Base-by-base conservation (phyloP, 2,888 invertebrate genomes). In the Andrena chrysosceles region DNA sequence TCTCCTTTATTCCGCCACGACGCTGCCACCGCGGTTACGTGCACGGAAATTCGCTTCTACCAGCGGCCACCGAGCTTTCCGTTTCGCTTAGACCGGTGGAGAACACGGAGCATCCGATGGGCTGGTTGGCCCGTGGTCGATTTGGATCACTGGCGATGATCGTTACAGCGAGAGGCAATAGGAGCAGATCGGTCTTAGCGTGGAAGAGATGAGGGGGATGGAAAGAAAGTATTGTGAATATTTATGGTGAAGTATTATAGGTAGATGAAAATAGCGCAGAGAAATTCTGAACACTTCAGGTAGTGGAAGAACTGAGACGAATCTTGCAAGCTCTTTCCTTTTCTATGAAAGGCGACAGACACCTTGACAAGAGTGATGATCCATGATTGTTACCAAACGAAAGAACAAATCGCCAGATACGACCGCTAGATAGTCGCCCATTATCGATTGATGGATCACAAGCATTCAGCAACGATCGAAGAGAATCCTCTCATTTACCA, bases 391-490 rank as follows among this genome's bases (percentile, higher is more conserved):
- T 62, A 20, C 54, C 60, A 62, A 62, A 62, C 67, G 48, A 54
- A 62, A 31, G 52, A 62, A 62, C 77, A 78, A 78, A 78, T 78
- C 77, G 67, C 16, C 10, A 67, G 67, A 72, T 67, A 54, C 72
- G 67, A 20, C 8, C 64, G 64, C 26, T 42, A 54, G 77, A 76
- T 77, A 78, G 64, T 33, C 66, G 59, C 73, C 49, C 76, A 63
- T 62, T 85, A 84, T 77, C 84, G 74, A 84, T 87, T 87, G 85
- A 87, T 87, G 82, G 85, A 87, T 87, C 85, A 81, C 85, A 72
- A 78, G 69, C 69, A 67, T 85, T 75, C 78, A 68, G 31, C 33
- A 72, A 35, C 79, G 85, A 85, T 85, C 77, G 52, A 42, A 62
- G 64, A 62, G 68, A 81, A 68, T 77, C 71, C 71, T 77, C 84